These are phyloP conservation scores for Aselliscus stoliczkanus DNA, from an alignment of 2,797 vertebrate genomes.

Conservation along the genomic window DNA sequence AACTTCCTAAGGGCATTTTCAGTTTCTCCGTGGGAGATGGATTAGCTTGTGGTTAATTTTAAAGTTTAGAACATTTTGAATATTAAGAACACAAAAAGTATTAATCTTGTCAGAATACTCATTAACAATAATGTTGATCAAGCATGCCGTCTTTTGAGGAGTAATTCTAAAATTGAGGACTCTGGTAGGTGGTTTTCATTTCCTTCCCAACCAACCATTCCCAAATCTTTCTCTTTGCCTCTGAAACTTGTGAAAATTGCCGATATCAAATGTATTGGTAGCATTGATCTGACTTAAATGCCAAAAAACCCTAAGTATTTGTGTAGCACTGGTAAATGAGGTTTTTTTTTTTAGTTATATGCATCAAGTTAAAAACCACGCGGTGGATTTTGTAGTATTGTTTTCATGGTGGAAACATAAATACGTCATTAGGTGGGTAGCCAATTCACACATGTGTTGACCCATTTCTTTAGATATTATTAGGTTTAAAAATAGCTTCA, in stretches of 20 bases:
- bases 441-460: neutral
- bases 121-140: neutral
- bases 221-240: neutral
- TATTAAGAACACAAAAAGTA: neutral
- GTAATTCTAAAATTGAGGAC: neutral
- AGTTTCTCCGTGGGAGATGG: neutral
- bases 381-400: conserved; percentile 14
- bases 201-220: neutral
- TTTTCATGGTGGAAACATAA: conserved; percentile 40
- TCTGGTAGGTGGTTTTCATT: conserved; percentile 11
- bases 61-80: neutral
- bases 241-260: conserved; percentile 36
- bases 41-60: neutral
- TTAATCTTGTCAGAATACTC: neutral
- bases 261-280: conserved; percentile 30
- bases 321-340: conserved; percentile 19
- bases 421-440: neutral
- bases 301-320: conserved; percentile 60
- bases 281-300: conserved; percentile 60
- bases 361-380: conserved; percentile 26
- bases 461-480: conserved; percentile 12
- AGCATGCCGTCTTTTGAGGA: conserved; percentile 43
- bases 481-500: neutral
- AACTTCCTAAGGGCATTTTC: neutral
- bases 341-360: conserved; percentile 12